Percentiles rank a stretch among this genome's conserved stretches.
phyloP scores from a whole-genome alignment of 2,797 vertebrate species.

The Percopsis omiscomaycus region DNA sequence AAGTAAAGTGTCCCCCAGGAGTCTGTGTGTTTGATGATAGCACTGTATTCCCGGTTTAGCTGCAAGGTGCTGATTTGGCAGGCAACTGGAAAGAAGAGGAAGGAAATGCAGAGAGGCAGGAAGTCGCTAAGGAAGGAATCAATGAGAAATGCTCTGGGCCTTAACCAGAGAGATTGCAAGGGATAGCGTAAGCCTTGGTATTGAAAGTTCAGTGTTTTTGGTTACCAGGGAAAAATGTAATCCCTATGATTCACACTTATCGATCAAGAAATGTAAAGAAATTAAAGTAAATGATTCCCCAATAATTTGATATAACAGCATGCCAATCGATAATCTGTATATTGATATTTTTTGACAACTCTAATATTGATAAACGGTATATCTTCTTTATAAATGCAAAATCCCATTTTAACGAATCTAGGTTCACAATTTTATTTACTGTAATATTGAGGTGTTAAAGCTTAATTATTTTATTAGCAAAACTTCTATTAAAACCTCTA shows the following conservation, averaged over 20 bases:
- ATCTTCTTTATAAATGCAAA: no score
- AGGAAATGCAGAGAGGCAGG: conserved; percentile 28
- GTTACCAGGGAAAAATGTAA: not conserved
- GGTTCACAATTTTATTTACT: no score
- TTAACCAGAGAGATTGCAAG: conserved; percentile 31
- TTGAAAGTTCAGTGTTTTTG: conserved; percentile 2
- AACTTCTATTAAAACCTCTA: no score
- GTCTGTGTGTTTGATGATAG: conserved; percentile 80
- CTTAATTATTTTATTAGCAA: no score
- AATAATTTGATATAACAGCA: no score
- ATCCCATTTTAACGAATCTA: no score
- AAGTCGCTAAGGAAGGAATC: conserved; percentile 41
- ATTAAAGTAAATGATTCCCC: no score
- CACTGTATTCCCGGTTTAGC: conserved; percentile 47
- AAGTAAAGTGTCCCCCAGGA: conserved; percentile 63
- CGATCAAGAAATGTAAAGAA: not conserved
- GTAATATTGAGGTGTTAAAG: no score
- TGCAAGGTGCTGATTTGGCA: conserved; percentile 61
- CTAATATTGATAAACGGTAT: no score
- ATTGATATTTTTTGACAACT: no score
- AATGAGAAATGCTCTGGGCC: conserved; percentile 43
- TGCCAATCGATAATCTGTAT: no score
- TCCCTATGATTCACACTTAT: not conserved
- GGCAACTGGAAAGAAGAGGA: conserved; percentile 40
- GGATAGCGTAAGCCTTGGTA: conserved; percentile 14